A percentile compares a stretch with the other conserved stretches of the same genome.
These are phyloP conservation scores for Bubo scandiacus DNA, from an alignment of 2,113 vertebrate species.

Conservation along the genomic window DNA sequence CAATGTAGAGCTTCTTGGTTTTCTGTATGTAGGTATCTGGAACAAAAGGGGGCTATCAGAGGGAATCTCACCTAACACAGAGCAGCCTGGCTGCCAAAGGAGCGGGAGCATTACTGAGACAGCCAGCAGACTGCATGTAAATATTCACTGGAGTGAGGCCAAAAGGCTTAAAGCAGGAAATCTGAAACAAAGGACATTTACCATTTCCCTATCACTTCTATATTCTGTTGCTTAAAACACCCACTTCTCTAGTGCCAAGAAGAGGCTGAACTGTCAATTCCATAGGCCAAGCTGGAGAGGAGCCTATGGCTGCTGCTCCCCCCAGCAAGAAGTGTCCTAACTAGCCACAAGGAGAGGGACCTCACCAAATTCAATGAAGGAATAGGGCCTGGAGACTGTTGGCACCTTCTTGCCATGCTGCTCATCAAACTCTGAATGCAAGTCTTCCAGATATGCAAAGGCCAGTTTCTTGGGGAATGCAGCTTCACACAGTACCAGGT, in stretches of 20 bases:
- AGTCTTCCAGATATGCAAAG: constrained; percentile 94
- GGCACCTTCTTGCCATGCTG: constrained; percentile 96
- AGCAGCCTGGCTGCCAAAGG: background rate
- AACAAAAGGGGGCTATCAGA: background rate
- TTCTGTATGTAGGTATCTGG: constrained; percentile 98
- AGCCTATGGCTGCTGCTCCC: background rate
- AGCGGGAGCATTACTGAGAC: background rate
- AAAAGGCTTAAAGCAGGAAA: background rate
- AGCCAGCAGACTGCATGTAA: background rate
- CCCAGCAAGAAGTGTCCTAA: background rate
- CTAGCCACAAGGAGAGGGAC: background rate
- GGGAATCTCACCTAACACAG: background rate
- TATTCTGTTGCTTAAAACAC: background rate
- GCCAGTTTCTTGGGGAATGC: constrained; percentile 95
- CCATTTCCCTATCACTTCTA: background rate
- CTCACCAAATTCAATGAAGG: constrained; percentile 99
- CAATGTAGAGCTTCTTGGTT: constrained; percentile 98
- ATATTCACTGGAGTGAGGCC: background rate
- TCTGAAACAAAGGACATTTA: background rate
- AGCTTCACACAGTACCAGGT: constrained; percentile 94
- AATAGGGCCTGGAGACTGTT: constrained; percentile 94
- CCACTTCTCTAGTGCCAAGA: background rate
- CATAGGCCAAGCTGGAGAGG: background rate
- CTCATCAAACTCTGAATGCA: constrained; percentile 96
- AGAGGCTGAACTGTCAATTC: background rate